Evolutionary conservation across 2,888 invertebrate genomes (phyloP).

Genomic region (Stenoptilia bipunctidactyla): DNA sequence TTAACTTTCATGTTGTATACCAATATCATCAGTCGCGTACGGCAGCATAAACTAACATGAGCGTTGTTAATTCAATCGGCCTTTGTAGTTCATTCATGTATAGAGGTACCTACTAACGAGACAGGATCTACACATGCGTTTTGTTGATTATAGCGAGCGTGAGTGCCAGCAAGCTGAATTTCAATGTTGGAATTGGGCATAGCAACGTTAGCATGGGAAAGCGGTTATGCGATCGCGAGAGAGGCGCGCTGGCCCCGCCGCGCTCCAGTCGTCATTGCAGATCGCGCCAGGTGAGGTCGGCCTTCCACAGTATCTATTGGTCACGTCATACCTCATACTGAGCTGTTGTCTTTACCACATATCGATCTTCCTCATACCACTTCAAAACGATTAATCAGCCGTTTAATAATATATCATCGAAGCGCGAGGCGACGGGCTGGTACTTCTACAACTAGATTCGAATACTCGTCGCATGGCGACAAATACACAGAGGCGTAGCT

Average conservation of each 20-base stretch:
- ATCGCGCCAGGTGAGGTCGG: slow-evolving; percentile 1
- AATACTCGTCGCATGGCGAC: neutral
- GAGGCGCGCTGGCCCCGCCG: neutral
- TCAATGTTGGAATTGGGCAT: slow-evolving; percentile 1
- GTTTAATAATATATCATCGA: neutral
- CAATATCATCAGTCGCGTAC: neutral
- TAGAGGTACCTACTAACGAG: neutral
- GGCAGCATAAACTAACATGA: neutral
- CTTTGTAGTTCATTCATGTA: neutral
- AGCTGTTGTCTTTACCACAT: neutral
- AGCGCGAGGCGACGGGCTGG: no score
- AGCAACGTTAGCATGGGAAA: neutral
- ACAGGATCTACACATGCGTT: slow-evolving; percentile 1
- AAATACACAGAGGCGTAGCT: neutral
- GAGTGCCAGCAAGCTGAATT: slow-evolving; percentile 8
- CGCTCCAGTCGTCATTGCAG: neutral
- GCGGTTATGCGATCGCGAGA: neutral
- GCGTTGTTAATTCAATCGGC: neutral
- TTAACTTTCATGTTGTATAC: neutral
- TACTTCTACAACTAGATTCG: no score
- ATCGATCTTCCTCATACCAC: neutral
- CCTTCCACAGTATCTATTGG: neutral
- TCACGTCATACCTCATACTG: neutral
- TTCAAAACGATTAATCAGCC: neutral
- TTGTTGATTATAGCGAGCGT: slow-evolving; percentile 4